Evolutionary conservation across 2,888 invertebrate genomes (phyloP).

Genomic region (Lydus trimaculatus): DNA sequence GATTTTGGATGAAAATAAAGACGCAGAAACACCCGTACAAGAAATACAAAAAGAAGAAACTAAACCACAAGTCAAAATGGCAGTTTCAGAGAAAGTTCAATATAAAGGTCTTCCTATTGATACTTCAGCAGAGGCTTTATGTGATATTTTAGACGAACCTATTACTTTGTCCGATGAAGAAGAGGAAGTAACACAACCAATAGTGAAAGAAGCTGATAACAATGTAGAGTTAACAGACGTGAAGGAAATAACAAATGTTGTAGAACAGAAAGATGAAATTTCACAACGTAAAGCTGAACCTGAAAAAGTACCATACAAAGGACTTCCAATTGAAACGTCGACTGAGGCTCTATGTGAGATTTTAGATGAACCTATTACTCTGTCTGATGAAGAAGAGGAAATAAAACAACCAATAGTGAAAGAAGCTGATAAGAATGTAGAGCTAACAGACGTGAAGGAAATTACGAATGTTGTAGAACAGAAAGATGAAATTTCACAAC

Average conservation of each 20-base stretch:
- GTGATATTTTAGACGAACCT: slow-evolving; percentile 54
- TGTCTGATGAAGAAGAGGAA: slow-evolving; percentile 11
- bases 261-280: not conserved
- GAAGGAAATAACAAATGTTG: not conserved
- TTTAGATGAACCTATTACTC: slow-evolving; percentile 30
- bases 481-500: not conserved
- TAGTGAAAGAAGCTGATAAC: not conserved
- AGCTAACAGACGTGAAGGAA: not conserved
- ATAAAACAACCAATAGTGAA: not conserved
- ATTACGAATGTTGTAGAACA: not conserved
- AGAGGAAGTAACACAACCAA: slow-evolving; percentile 14
- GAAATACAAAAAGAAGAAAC: not conserved
- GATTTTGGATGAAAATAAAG: not conserved
- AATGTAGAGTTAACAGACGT: not conserved
- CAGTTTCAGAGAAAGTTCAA: slow-evolving; percentile 19
- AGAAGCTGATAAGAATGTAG: not conserved
- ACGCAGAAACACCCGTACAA: not conserved
- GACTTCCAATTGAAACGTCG: slow-evolving; percentile 34
- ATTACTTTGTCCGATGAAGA: slow-evolving; percentile 56
- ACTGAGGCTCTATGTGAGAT: slow-evolving; percentile 21
- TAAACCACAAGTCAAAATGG: not conserved
- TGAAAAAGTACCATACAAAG: slow-evolving; percentile 33
- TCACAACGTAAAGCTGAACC: slow-evolving; percentile 13
- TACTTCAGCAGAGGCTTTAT: slow-evolving; percentile 37
- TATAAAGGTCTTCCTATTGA: slow-evolving; percentile 45